Evolutionary conservation across 2,113 vertebrate species (phyloP).

Genomic region (Dipodomys ordii): DNA sequence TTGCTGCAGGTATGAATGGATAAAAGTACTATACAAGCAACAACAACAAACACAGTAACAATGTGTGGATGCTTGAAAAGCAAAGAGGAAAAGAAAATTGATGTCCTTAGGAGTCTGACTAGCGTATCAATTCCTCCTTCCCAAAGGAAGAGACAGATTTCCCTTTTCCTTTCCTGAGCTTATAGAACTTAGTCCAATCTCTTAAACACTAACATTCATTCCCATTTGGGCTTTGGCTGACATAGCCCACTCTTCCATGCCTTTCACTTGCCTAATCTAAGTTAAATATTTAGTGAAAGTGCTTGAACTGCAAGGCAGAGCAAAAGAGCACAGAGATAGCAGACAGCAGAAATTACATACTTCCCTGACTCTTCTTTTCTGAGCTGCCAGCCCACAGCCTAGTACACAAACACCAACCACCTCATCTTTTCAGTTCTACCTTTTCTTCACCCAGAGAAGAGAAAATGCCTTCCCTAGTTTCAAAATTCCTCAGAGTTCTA

Average conservation of each 20-base stretch:
- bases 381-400: neutral
- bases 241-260: neutral
- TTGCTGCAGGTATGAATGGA: neutral
- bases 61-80: slow-evolving; percentile 1
- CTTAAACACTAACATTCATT: neutral
- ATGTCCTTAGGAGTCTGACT: neutral
- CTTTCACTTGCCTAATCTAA: neutral
- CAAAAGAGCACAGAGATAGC: neutral
- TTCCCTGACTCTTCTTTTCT: neutral
- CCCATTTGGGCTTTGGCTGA: neutral
- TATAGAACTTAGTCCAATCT: neutral
- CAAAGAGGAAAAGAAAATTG: slow-evolving; percentile 18
- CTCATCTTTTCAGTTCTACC: neutral
- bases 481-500: neutral
- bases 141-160: neutral
- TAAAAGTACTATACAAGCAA: neutral
- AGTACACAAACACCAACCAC: neutral
- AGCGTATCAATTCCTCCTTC: neutral
- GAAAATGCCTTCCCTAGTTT: neutral
- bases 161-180: neutral
- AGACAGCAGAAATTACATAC: neutral
- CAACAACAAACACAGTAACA: neutral
- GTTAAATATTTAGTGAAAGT: neutral
- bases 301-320: neutral
- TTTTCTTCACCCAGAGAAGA: neutral